Conservation (phyloP, 1,140 invertebrate genomes). For the Drosophila parvula region DNA sequence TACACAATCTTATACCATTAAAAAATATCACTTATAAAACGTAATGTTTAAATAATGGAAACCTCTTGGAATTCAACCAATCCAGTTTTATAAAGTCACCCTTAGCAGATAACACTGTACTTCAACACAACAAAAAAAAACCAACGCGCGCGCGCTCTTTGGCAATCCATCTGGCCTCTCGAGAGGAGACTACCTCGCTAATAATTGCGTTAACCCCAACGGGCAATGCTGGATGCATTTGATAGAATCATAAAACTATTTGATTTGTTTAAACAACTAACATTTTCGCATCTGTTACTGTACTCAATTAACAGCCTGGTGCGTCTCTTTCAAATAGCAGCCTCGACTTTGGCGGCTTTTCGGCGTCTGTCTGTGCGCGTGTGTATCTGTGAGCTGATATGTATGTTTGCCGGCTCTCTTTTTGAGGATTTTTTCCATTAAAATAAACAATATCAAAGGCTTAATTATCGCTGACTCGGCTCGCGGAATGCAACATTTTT, state of each 20-base stretch:
- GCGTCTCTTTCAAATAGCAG: constrained; percentile 23
- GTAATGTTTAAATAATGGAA: too few species aligned
- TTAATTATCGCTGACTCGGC: neutral
- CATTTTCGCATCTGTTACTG: constrained; percentile 24
- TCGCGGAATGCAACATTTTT: neutral
- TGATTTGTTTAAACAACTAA: neutral
- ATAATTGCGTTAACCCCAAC: constrained; percentile 2
- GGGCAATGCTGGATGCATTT: neutral
- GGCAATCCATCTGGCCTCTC: neutral
- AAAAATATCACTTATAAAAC: too few species aligned
- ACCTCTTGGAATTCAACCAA: too few species aligned
- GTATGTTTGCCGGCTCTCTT: constrained; percentile 11
- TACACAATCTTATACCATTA: neutral
- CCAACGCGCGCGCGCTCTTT: constrained; percentile 14
- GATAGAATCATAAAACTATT: neutral
- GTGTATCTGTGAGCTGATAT: constrained; percentile 28
- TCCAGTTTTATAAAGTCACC: neutral
- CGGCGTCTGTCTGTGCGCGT: constrained; percentile 19
- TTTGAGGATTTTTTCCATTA: too few species aligned
- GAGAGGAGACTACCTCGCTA: neutral
- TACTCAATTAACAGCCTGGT: constrained; percentile 5
- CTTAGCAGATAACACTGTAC: constrained; percentile 2
- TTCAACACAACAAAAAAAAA: neutral
- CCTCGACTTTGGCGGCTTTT: constrained; percentile 48
- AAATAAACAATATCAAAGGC: neutral